Conservation (phyloP, 2,888 invertebrate genomes). For the Piscicola geometra region DNA sequence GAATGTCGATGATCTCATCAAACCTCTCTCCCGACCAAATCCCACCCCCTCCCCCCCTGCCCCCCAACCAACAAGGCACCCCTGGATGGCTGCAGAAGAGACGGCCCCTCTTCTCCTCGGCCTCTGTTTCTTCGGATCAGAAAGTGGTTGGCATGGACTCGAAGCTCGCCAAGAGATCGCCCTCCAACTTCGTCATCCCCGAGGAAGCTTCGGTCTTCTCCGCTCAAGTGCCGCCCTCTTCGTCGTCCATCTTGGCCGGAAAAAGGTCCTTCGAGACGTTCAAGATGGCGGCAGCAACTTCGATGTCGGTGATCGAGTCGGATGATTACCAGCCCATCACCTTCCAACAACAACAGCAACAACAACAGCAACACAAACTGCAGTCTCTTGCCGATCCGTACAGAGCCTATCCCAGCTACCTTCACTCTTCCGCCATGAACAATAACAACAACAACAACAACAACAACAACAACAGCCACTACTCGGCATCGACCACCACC, state of each 20-base stretch:
- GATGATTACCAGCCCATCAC: background rate
- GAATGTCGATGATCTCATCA: conserved; percentile 3
- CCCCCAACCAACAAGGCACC: conserved; percentile 17
- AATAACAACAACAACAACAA: background rate
- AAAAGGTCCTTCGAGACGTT: conserved; percentile 11
- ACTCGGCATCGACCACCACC: background rate
- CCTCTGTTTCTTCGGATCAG: conserved; percentile 9
- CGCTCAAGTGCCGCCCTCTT: background rate
- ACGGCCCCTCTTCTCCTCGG: background rate
- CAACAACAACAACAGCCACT: background rate
- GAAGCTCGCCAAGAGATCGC: background rate
- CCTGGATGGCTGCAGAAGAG: conserved; percentile 30
- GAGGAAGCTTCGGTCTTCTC: background rate
- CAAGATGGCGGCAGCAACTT: conserved; percentile 9
- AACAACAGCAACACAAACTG: background rate
- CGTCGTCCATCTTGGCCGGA: background rate
- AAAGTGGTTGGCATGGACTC: background rate
- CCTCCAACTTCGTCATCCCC: conserved; percentile 26
- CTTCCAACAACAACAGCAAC: conserved; percentile 16
- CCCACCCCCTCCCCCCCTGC: conserved; percentile 27
- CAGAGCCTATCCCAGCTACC: conserved; percentile 27
- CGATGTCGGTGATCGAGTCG: background rate
- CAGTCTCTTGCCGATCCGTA: background rate
- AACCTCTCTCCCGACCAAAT: conserved; percentile 18
- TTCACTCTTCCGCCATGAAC: conserved; percentile 2